These are phyloP conservation scores for Andricus curvator DNA, from an alignment of 2,888 invertebrate genomes.

Conservation along the genomic window DNA sequence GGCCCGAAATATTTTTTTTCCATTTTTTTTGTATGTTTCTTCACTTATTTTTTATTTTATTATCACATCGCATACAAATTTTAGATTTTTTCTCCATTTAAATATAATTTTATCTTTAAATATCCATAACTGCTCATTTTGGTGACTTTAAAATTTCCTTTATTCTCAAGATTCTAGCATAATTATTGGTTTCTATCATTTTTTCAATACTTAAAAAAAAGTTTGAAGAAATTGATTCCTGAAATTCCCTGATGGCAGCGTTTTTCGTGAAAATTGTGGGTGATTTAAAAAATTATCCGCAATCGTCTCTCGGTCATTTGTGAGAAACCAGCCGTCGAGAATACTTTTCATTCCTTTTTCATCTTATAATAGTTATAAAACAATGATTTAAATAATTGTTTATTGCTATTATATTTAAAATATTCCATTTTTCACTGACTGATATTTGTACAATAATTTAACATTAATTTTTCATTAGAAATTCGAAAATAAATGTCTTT, in stretches of 20 bases:
- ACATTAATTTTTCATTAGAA: background rate
- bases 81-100: too few species aligned
- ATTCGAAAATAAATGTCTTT: background rate
- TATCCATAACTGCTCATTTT: too few species aligned
- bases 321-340: background rate
- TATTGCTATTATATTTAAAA: too few species aligned
- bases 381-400: too few species aligned
- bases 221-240: too few species aligned
- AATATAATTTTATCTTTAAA: too few species aligned
- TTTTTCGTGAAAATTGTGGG: background rate
- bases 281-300: background rate
- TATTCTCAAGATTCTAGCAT: background rate
- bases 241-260: background rate
- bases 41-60: too few species aligned
- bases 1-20: background rate
- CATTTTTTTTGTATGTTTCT: too few species aligned
- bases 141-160: background rate
- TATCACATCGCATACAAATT: too few species aligned
- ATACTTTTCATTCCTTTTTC: background rate
- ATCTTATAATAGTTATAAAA: background rate
- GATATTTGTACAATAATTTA: too few species aligned
- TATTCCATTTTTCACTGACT: too few species aligned
- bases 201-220: background rate
- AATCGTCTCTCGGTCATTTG: background rate
- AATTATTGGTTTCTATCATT: background rate